Evolutionary conservation across 2,113 vertebrate species (phyloP), one percentile per base, ranked within the genome.

Genomic region (Turnix velox): DNA sequence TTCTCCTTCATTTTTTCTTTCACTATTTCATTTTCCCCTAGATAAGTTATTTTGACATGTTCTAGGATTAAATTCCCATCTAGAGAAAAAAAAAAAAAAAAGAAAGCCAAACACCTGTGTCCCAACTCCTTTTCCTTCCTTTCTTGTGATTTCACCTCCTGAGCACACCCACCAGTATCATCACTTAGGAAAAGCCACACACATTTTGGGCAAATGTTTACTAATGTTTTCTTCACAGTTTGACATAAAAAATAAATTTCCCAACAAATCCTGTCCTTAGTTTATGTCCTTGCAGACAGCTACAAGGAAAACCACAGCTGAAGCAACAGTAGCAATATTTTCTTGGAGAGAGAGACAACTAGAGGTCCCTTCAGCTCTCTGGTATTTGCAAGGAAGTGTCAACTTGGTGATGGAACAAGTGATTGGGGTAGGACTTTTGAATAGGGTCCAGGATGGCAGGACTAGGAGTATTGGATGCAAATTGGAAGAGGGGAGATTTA

Each of bases 281-380:
- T 76, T 84, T 25, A 31, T 14, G 45, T 40, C 13, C 33, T 76
- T 49, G 11, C 14, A 25, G 13, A 40, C 7, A 66, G 45, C 42
- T 37, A 58, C 39, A 55, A 79, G 15, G 19, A 59, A 62, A 72
- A 55, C 5, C 2, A 1, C 17, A 18, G 46, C 17, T n/a, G 52
- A 73, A 82, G n/a, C 16, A 69, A 12, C 7, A 63, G 7, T 10
- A 63, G 8, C 1, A 0, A 48, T 13, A 25, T 77, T 91, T 42
- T 33, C 16, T 31, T 1, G 0, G 8, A 30, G 19, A 10, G 7
- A 55, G n/a, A 45, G 78, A 51, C 33, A 84, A 66, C n/a, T 0
- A 46, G 25, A 18, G 2, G 6, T 28, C 10, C n/a, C 33, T 48
- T 35, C n/a, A 59, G 33, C 24, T 84, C 10, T 33, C 51, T 35